These are phyloP conservation scores for Siniperca knerii DNA, from an alignment of 2,113 vertebrate genomes.

Conservation along the genomic window DNA sequence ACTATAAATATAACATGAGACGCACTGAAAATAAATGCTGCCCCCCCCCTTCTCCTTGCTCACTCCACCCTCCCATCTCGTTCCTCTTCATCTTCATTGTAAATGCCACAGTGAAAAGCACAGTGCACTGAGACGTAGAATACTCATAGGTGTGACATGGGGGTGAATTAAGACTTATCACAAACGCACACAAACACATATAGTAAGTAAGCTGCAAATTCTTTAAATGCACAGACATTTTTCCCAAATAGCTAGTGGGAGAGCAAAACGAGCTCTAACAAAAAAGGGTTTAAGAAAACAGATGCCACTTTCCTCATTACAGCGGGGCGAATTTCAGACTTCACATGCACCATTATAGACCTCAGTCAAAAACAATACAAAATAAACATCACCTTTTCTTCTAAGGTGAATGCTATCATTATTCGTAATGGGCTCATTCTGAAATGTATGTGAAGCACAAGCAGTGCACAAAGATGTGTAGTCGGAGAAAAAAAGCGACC, in stretches of 20 bases:
- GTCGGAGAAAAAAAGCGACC: constrained; percentile 30
- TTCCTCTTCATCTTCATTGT: constrained; percentile 68
- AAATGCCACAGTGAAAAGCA: constrained; percentile 74
- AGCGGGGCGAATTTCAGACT: constrained; percentile 33
- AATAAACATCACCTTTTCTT: constrained; percentile 13
- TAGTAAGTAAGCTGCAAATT: constrained; percentile 31
- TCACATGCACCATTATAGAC: constrained; percentile 18
- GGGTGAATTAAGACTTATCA: constrained; percentile 55
- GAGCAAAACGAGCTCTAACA: constrained; percentile 23
- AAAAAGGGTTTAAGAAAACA: constrained; percentile 51
- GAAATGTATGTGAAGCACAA: constrained; percentile 26
- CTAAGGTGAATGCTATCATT: constrained; percentile 44
- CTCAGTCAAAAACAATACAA: constrained; percentile 40
- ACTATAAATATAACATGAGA: constrained; percentile 89
- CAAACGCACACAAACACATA: background rate
- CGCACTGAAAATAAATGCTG: constrained; percentile 83
- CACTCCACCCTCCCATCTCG: constrained; percentile 63
- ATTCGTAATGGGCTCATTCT: constrained; percentile 43
- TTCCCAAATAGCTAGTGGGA: constrained; percentile 45
- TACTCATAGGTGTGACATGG: constrained; percentile 48
- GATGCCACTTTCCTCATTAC: constrained; percentile 43
- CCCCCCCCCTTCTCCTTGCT: constrained; percentile 47
- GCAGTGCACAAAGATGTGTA: background rate
- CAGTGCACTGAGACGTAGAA: constrained; percentile 42
- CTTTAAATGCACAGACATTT: constrained; percentile 54